These are phyloP conservation scores for Chanos chanos DNA, from an alignment of 2,797 vertebrate genomes.

Conservation along the genomic window DNA sequence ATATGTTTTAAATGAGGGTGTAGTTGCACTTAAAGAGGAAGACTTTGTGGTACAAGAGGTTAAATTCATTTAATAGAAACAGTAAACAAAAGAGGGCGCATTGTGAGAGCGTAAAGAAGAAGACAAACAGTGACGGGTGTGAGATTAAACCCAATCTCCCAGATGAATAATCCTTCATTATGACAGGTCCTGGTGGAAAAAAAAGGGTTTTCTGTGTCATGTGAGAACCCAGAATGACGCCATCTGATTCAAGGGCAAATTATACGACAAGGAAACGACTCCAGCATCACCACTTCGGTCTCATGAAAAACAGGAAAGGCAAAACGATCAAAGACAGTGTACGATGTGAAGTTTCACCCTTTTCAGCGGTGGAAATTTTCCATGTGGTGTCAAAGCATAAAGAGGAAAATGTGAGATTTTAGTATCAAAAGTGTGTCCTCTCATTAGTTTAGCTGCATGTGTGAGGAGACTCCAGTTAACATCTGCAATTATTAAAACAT, in stretches of 20 bases:
- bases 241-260: neutral
- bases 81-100: neutral
- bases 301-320: too few relatives aligned
- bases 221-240: neutral
- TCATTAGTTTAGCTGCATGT: conserved; percentile 18
- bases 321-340: too few relatives aligned
- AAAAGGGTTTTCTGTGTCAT: too few relatives aligned
- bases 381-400: neutral
- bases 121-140: neutral
- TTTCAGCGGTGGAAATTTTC: neutral
- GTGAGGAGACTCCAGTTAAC: too few relatives aligned
- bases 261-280: too few relatives aligned
- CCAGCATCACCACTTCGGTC: too few relatives aligned
- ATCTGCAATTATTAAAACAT: conserved; percentile 14
- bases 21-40: too few relatives aligned
- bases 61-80: conserved; percentile 24
- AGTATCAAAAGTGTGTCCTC: neutral
- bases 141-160: neutral
- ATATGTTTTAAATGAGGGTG: too few relatives aligned
- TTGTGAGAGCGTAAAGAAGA: neutral
- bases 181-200: too few relatives aligned
- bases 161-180: too few relatives aligned
- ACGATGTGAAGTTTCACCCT: neutral
- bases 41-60: too few relatives aligned
- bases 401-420: neutral